These are phyloP conservation scores for Palythoa grandiflora DNA, from an alignment of 92 coral and sea anemone species.

Conservation along the genomic window DNA sequence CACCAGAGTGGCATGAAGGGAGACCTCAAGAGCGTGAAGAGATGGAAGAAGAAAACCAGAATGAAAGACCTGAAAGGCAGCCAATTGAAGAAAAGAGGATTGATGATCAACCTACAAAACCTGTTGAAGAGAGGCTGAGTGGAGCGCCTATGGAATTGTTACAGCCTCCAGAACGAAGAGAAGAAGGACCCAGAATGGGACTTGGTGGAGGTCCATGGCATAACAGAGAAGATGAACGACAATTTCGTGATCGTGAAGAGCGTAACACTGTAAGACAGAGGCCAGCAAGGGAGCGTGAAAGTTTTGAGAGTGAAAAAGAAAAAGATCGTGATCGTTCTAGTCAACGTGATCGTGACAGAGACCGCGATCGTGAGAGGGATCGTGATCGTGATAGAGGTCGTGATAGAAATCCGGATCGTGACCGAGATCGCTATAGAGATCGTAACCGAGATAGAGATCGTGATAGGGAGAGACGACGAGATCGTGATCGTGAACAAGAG, in stretches of 20 bases:
- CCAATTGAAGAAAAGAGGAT: constrained; percentile 29
- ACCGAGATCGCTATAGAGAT: constrained; percentile 49
- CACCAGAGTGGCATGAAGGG: constrained; percentile 52
- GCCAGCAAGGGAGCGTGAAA: constrained; percentile 52
- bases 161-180: neutral
- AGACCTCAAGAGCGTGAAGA: constrained; percentile 42
- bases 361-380: constrained; percentile 46
- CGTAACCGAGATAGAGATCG: constrained; percentile 67
- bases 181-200: constrained; percentile 66
- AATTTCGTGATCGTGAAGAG: constrained; percentile 57
- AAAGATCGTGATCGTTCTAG: constrained; percentile 37
- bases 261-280: constrained; percentile 27
- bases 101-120: constrained; percentile 28
- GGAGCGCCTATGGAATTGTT: constrained; percentile 5
- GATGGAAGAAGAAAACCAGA: neutral
- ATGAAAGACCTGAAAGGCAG: constrained; percentile 20
- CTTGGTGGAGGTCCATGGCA: constrained; percentile 53
- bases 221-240: constrained; percentile 49
- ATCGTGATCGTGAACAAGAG: constrained; percentile 63
- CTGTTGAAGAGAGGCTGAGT: constrained; percentile 15
- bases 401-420: constrained; percentile 46
- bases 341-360: constrained; percentile 49
- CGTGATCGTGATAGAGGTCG: constrained; percentile 14
- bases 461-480: constrained; percentile 57
- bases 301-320: constrained; percentile 57